phyloP scores from a whole-genome alignment of 2,888 invertebrate genomes.

The Gari tellinella region DNA sequence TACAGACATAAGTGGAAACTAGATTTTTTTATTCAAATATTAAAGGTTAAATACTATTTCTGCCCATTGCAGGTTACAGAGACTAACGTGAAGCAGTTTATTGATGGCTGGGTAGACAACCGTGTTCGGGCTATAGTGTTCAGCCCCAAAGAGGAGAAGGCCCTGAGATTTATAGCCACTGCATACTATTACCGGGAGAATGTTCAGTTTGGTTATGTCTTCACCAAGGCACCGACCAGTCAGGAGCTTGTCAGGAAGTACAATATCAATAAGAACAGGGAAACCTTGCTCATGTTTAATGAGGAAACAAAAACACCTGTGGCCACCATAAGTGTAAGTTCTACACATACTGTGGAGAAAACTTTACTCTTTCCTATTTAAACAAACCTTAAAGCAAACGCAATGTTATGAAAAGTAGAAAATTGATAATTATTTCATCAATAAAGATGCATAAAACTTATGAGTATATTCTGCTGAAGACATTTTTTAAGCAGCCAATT shows the following conservation, averaged over 20 bases:
- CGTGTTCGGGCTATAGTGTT: slow-evolving; percentile 95
- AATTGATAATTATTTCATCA: no score
- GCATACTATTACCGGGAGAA: slow-evolving; percentile 94
- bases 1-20: no score
- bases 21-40: no score
- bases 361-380: no score
- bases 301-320: slow-evolving; percentile 89
- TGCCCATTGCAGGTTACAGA: slow-evolving; percentile 87
- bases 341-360: no score
- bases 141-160: slow-evolving; percentile 88
- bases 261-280: slow-evolving; percentile 86
- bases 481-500: no score
- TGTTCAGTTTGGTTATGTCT: slow-evolving; percentile 91
- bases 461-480: no score
- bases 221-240: slow-evolving; percentile 69
- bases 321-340: slow-evolving; percentile 76
- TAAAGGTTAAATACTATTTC: no score
- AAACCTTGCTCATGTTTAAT: slow-evolving; percentile 94
- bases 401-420: no score
- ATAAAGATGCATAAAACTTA: no score
- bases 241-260: slow-evolving; percentile 86
- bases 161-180: slow-evolving; percentile 93
- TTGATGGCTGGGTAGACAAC: slow-evolving; percentile 96
- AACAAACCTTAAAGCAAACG: no score
- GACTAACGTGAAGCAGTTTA: slow-evolving; percentile 89